phyloP scores from a whole-genome alignment of 2,888 invertebrate genomes.

The Cephus sareptanus region DNA sequence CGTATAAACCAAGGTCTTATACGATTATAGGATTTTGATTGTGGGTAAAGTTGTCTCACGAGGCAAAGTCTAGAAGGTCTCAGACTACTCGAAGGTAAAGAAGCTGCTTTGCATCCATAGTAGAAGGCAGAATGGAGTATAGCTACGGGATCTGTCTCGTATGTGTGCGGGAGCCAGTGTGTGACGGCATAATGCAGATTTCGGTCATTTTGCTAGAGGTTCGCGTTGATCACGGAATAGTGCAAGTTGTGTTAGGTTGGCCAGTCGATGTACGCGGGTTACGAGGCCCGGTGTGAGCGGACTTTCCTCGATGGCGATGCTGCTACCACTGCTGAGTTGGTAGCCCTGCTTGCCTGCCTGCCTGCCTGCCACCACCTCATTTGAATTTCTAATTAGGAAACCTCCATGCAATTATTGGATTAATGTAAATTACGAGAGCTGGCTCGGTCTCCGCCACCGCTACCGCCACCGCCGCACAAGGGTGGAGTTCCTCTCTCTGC shows the following conservation, averaged over 20 bases:
- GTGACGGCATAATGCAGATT: constrained; percentile 54
- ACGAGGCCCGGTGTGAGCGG: constrained; percentile 54
- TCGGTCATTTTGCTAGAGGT: constrained; percentile 61
- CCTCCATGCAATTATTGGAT: constrained; percentile 94
- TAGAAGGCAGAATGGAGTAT: neutral
- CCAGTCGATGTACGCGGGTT: constrained; percentile 37
- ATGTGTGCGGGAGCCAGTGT: neutral
- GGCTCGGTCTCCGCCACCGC: constrained; percentile 68
- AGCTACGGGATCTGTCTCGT: neutral
- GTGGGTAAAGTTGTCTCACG: neutral
- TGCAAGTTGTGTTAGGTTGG: constrained; percentile 59
- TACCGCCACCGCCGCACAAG: constrained; percentile 57
- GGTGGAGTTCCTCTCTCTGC: constrained; percentile 55
- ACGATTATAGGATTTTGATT: neutral
- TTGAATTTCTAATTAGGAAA: constrained; percentile 93
- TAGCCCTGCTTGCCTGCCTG: constrained; percentile 60
- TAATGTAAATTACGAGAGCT: constrained; percentile 92
- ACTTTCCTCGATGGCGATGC: constrained; percentile 57
- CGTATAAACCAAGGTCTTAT: neutral
- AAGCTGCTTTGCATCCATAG: constrained; percentile 4
- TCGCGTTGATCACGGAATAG: constrained; percentile 61
- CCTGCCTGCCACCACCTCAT: constrained; percentile 82
- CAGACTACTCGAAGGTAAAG: neutral
- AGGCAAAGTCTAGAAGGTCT: neutral
- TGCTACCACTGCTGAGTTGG: constrained; percentile 55